Base-by-base conservation (phyloP, 2,797 vertebrate genomes). In the Pogoniulus pusillus region DNA sequence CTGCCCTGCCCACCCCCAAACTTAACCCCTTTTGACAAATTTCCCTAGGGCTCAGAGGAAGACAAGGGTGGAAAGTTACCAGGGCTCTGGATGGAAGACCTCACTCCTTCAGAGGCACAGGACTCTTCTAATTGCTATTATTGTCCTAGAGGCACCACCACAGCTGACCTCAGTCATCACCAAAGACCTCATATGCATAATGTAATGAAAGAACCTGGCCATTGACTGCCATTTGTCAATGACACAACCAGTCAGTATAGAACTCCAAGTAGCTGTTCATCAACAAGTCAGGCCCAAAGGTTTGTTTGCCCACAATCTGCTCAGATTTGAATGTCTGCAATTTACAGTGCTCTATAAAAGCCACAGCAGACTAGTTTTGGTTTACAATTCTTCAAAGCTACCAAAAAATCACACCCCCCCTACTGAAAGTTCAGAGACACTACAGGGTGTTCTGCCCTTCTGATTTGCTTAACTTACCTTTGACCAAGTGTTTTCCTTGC, bases 401-500 rank as follows among this genome's bases (percentile, higher is more conserved):
- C 45, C 27, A 27, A 70, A 37, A 74, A 62, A 5, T 32, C 27
- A 72, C 41, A 30, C 70, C 39, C 30, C 32, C 20, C 59, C 34
- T 18, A 69, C 1, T 26, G 49, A 19, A 70, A 90, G 57, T 68
- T 35, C 19, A 51, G 2, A 71, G 45, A 37, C 7, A 22, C 5
- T 20, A 51, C 2, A 24, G 43, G 54, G 45, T 12, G 29, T 74
- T 63, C 43, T 1, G 1, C 7, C 17, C 43, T 85, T 13, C 34
- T 45, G 22, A 49, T 63, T 24, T 11, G 3, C 58, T 57, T 49
- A 16, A 23, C 96, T 89, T 80, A 99, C 99, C 98, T 99, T 99
- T 63, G 99, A 99, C 99, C 99, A 99, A 12, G 98, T 97, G 93
- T 99, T 99, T 96, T 99, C 99, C 96, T 99, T 99, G 98, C 98